Percentiles rank a stretch among this genome's conserved stretches.
Evolutionary conservation across 1,140 invertebrate species (phyloP).

Genomic region (Apocrypta bakeri): DNA sequence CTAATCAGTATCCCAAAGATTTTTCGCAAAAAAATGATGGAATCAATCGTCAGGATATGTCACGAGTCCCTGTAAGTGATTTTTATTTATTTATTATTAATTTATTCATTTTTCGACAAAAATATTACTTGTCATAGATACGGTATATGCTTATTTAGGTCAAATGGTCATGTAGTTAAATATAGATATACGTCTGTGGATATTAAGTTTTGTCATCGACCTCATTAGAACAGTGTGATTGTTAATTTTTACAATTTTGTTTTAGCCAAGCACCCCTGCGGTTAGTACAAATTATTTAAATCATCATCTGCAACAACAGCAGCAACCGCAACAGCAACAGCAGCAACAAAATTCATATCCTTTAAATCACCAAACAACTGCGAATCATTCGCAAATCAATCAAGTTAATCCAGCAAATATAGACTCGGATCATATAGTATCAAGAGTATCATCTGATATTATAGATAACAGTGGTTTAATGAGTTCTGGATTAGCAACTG

Average conservation of each 20-base stretch:
- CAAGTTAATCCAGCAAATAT: conserved; percentile 56
- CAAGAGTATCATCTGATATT: conserved; percentile 49
- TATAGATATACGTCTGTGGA: background rate
- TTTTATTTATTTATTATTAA: background rate
- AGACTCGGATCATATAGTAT: conserved; percentile 47
- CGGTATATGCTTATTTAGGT: too few relatives aligned
- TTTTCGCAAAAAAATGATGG: conserved; percentile 64
- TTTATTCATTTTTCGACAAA: background rate
- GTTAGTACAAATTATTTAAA: conserved; percentile 38
- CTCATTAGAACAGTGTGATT: background rate
- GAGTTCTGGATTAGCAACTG: conserved; percentile 18
- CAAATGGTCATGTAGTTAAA: conserved; percentile 9
- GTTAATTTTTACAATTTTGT: conserved; percentile 1
- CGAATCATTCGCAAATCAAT: conserved; percentile 51
- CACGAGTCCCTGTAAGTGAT: conserved; percentile 59
- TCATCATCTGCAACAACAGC: conserved; percentile 37
- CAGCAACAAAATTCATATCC: conserved; percentile 38
- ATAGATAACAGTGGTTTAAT: conserved; percentile 37
- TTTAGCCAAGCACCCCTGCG: conserved; percentile 39
- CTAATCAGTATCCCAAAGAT: conserved; percentile 65
- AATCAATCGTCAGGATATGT: conserved; percentile 59
- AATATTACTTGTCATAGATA: background rate
- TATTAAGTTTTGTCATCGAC: background rate
- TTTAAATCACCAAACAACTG: conserved; percentile 21
- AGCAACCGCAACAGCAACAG: conserved; percentile 38